phyloP scores from a whole-genome alignment of 2,797 vertebrate genomes.

The Pipistrellus pipistrellus region DNA sequence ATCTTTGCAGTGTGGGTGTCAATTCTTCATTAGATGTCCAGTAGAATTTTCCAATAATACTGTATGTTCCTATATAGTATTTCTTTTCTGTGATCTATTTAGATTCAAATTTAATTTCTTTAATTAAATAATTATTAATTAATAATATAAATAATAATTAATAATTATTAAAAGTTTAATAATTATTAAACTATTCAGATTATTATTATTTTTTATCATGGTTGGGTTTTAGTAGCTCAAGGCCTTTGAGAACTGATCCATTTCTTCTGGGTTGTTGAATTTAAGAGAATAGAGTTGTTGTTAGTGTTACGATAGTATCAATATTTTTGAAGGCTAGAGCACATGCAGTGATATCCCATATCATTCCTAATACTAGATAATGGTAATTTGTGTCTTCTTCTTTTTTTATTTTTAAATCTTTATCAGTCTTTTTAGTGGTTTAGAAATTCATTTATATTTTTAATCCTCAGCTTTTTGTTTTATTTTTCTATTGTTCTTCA shows the following conservation, averaged over 20 bases:
- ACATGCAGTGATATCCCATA: neutral
- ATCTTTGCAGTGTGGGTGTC: neutral
- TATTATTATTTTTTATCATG: neutral
- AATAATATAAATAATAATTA: too few species aligned
- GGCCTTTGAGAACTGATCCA: neutral
- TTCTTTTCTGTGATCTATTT: neutral
- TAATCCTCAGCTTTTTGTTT: neutral
- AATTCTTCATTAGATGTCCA: neutral
- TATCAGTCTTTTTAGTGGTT: neutral
- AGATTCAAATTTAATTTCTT: neutral
- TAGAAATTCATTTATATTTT: neutral
- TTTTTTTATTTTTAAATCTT: neutral
- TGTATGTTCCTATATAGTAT: neutral
- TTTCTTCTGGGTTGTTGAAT: neutral
- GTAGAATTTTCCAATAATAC: neutral
- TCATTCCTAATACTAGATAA: neutral
- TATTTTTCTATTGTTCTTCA: neutral
- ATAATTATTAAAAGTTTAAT: neutral
- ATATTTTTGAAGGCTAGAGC: neutral
- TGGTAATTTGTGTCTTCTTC: neutral
- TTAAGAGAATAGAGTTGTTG: neutral
- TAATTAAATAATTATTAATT: neutral
- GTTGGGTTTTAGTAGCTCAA: neutral
- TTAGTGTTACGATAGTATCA: neutral
- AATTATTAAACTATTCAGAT: neutral